Percentiles rank a stretch among this genome's conserved stretches.
Evolutionary conservation across 2,888 invertebrate species (phyloP).

Genomic region (Drosophila histrio): DNA sequence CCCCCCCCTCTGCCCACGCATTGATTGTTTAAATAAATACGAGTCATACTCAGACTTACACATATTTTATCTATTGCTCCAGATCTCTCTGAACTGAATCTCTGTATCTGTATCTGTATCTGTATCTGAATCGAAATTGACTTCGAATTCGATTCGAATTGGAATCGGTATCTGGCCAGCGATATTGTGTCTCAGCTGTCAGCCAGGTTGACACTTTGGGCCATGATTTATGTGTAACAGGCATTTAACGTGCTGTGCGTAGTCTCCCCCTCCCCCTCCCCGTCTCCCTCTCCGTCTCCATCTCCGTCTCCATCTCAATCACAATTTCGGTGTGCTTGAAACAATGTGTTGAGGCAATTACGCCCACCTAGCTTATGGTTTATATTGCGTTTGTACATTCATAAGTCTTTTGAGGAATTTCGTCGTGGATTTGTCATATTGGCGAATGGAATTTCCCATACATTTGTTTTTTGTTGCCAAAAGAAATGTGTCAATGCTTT

Average conservation of each 20-base stretch:
- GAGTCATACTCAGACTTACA: constrained; percentile 41
- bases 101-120: constrained; percentile 27
- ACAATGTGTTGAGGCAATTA: constrained; percentile 74
- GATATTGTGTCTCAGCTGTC: constrained; percentile 66
- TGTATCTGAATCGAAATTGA: constrained; percentile 2
- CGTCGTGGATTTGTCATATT: constrained; percentile 53
- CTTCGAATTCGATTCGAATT: constrained; percentile 10
- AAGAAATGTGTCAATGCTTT: constrained; percentile 51
- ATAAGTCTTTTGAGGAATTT: constrained; percentile 4
- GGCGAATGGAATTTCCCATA: constrained; percentile 66
- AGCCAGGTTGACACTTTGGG: constrained; percentile 65
- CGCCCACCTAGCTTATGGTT: constrained; percentile 53
- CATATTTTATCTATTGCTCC: constrained; percentile 59
- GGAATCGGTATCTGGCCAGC: constrained; percentile 62
- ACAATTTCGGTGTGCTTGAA: neutral
- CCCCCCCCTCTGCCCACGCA: neutral
- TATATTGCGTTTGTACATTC: neutral
- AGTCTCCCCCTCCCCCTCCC: neutral
- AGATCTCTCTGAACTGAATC: constrained; percentile 50
- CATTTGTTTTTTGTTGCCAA: constrained; percentile 35
- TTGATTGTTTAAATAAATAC: constrained; percentile 50
- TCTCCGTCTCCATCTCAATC: neutral
- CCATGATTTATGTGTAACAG: constrained; percentile 72
- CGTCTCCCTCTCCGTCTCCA: neutral
- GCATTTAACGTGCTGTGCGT: constrained; percentile 61